Base-by-base conservation (phyloP, 2,797 vertebrate genomes). In the Protosalanx chinensis region DNA sequence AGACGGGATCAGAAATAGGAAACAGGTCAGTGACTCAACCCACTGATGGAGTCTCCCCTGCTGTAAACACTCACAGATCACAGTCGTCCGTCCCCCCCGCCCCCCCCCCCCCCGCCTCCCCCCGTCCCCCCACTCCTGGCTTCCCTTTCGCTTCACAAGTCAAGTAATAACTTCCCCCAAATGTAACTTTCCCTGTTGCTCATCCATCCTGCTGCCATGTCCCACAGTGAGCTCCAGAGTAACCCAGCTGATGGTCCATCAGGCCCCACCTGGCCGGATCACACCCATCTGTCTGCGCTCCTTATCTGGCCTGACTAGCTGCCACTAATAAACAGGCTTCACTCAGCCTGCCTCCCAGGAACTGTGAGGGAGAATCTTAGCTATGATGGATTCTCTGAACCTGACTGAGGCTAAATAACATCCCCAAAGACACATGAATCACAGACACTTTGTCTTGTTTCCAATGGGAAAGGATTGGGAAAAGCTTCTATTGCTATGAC, bases 261-360 rank as follows among this genome's bases (percentile, higher is more conserved):
- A 67, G 53, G 56, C 64, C 18, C 12, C 29, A 12, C 65, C 70
- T 35, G 12, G 33, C 62, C 13, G 1, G 56, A 16, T 27, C 27
- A 41, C 56, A 66, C 60, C 63, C 53, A 30, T 61, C 65, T 51
- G 41, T n/a, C 49, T 3, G 6, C n/a, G 37, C 64, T 37, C 23
- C 57, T 49, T 66, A 60, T 57, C 65, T 57, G 64, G 27, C 32
- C 15, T 6, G 60, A 20, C 32, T 13, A 46, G 18, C n/a, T 20
- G 63, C 63, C n/a, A 33, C 49, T 68, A 35, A 62, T 29, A 56
- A 63, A 68, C 63, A 56, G 23, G 13, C 60, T 53, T 30, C 37
- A 33, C 35, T 53, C 67, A 60, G 32, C 58, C 20, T 20, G 46
- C 4, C 16, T 18, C 4, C 23, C 57, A 35, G 23, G 4, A 29